Evolutionary conservation across 1,140 invertebrate genomes (phyloP), one percentile per base, ranked within the genome.

Genomic region (Aphis craccivora): DNA sequence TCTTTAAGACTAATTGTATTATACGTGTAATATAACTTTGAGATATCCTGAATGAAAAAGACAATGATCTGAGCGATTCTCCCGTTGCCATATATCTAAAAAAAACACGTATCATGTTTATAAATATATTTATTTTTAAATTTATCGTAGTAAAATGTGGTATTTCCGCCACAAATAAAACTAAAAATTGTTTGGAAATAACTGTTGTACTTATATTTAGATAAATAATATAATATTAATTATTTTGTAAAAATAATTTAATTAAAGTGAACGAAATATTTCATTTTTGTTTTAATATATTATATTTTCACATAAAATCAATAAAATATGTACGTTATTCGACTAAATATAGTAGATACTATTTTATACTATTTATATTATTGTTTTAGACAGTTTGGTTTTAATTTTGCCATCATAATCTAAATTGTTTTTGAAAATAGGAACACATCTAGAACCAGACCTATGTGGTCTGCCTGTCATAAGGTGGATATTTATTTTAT

Each of bases 1-100:
- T 88, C 30, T 88, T 88, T 88, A 88, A 88, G 45, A 88, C 86
- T 30, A 88, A 88, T 88, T 88, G 86, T 88, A 88, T 88, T 88
- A 88, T 88, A 88, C 45, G 45, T 88, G 45, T 48, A 48, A 48
- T 83, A 83, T 83, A 83, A 83, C 76, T 81, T 81, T 81, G 76
- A 81, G 76, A 37, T 37, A 81, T 81, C 14, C 76, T 81, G 76
- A 81, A 81, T 81, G 35, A 81, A 81, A 81, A 81, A 18, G 35
- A 35, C 76, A 81, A 81, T 81, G 76, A 81, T 35, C 76, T 81
- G 35, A 81, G 76, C n/a, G 35, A 81, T 81, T 81, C 35, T 37
- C 14, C 76, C 76, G 14, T 81, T 81, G 76, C 8, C 35, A 81
- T 81, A 81, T 81, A 87, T 87, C 84, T 87, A 87, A 48, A 48